These are phyloP conservation scores for Thaleichthys pacificus DNA, from an alignment of 2,797 vertebrate species.

Conservation along the genomic window DNA sequence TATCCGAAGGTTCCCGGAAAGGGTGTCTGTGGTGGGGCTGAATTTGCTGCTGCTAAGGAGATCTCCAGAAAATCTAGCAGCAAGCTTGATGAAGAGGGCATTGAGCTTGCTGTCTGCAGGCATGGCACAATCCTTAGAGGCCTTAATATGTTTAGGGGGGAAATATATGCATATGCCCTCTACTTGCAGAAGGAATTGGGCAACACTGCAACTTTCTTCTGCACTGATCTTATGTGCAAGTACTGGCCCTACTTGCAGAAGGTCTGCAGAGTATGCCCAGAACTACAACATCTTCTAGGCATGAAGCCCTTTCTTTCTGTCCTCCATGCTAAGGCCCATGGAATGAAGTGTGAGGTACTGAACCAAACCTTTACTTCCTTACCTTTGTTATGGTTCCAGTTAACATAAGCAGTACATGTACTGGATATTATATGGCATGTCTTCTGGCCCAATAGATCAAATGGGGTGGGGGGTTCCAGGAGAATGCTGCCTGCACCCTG, in stretches of 20 bases:
- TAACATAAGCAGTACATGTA: not conserved
- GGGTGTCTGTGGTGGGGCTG: no score
- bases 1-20: no score
- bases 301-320: not conserved
- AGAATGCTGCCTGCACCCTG: not conserved
- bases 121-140: no score
- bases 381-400: no score
- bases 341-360: no score
- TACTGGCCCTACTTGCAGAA: not conserved
- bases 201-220: not conserved
- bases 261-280: not conserved
- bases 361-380: no score
- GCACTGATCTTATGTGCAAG: not conserved
- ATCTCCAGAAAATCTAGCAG: no score
- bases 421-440: not conserved
- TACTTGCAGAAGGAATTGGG: not conserved
- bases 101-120: no score
- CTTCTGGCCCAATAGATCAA: not conserved
- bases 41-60: no score
- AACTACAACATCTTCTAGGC: not conserved
- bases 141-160: not conserved
- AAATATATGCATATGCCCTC: not conserved
- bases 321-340: not conserved
- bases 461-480: not conserved
- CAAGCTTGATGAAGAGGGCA: no score